A percentile compares a stretch with the other conserved stretches of the same genome.
phyloP scores from a whole-genome alignment of 2,797 vertebrate species.

The Dromococcyx pavoninus region DNA sequence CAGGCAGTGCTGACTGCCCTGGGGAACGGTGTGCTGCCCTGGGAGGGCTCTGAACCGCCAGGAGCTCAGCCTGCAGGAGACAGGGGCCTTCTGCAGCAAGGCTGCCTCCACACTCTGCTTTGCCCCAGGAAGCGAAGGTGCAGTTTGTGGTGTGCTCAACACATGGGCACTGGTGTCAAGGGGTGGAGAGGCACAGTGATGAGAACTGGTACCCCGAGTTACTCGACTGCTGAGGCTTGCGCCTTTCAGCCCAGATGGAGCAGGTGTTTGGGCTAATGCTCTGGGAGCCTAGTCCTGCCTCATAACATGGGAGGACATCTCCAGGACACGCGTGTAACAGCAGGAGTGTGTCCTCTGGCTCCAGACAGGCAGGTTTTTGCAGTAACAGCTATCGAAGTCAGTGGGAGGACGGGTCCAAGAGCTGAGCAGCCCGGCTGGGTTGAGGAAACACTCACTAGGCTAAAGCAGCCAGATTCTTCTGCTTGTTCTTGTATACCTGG shows the following conservation, averaged over 20 bases:
- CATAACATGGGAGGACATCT: neutral
- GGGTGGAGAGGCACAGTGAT: neutral
- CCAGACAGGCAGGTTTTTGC: neutral
- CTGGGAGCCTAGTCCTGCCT: neutral
- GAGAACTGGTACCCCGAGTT: rapidly evolving
- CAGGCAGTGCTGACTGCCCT: neutral
- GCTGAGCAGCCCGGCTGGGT: neutral
- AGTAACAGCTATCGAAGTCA: neutral
- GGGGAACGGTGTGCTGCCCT: neutral
- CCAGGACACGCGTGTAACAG: neutral
- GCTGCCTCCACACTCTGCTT: neutral
- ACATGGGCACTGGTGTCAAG: neutral
- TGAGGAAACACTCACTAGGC: neutral
- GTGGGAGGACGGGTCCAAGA: neutral
- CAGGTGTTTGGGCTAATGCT: neutral
- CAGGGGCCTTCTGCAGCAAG: neutral
- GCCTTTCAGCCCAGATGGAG: neutral
- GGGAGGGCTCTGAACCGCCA: neutral
- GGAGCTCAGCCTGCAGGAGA: neutral
- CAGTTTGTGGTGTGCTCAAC: neutral
- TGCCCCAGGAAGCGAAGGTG: neutral
- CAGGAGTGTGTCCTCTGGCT: neutral
- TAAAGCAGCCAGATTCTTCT: neutral
- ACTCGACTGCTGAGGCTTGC: neutral
- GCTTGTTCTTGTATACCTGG: neutral